Percentiles rank a stretch among this genome's conserved stretches.
These are phyloP conservation scores for Hycleus cichorii DNA, from an alignment of 1,140 invertebrate species.

Conservation along the genomic window DNA sequence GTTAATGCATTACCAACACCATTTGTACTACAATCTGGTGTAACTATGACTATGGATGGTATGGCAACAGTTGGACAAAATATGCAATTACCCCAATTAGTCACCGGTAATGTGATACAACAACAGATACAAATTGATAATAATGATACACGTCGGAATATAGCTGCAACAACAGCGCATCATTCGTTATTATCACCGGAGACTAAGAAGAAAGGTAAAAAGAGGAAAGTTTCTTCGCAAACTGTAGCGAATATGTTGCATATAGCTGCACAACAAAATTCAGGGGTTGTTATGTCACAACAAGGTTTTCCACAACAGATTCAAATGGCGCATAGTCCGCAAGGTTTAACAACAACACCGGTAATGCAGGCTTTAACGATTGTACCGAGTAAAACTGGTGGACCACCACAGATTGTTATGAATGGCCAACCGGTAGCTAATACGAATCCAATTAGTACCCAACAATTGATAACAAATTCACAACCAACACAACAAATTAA, in stretches of 20 bases:
- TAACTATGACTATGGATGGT: constrained; percentile 59
- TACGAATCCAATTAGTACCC: constrained; percentile 43
- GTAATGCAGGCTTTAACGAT: constrained; percentile 69
- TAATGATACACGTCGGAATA: constrained; percentile 39
- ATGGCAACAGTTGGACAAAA: constrained; percentile 57
- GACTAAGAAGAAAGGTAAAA: constrained; percentile 63
- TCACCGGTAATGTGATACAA: constrained; percentile 58
- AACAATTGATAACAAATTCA: constrained; percentile 61
- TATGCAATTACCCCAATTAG: constrained; percentile 57
- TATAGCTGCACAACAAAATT: constrained; percentile 51
- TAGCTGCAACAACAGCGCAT: constrained; percentile 30
- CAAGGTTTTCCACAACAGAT: constrained; percentile 54
- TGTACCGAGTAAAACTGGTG: constrained; percentile 64
- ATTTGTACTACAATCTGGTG: constrained; percentile 69
- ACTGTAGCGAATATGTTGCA: constrained; percentile 69
- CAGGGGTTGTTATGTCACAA: constrained; percentile 44
- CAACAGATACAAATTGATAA: constrained; percentile 44
- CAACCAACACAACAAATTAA: constrained; percentile 70
- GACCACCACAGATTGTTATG: constrained; percentile 62
- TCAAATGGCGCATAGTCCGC: constrained; percentile 54
- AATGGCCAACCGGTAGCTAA: constrained; percentile 48
- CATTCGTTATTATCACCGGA: constrained; percentile 56
- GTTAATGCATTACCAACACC: constrained; percentile 75
- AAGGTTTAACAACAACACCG: constrained; percentile 49
- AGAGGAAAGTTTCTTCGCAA: constrained; percentile 60